Percentiles rank a stretch among this genome's conserved stretches.
Conservation (phyloP, 2,888 invertebrate genomes). For the Agrochola circellaris region DNA sequence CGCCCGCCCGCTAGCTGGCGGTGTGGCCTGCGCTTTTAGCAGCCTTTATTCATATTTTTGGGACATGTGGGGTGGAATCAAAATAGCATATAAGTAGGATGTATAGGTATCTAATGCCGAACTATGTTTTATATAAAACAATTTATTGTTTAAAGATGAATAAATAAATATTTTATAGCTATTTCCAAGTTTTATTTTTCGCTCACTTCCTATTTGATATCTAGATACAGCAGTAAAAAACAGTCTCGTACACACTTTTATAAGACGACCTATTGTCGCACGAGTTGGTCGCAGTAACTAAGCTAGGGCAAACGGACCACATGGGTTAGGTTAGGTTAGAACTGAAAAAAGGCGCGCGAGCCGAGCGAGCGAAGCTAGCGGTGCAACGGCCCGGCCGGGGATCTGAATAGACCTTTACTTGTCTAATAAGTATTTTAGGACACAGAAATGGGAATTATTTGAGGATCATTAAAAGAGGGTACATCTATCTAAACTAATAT, state of each 20-base stretch:
- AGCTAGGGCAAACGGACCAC: not conserved
- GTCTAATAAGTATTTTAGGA: not conserved
- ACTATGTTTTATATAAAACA: constrained; percentile 76
- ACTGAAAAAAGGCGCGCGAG: not conserved
- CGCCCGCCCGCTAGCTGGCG: too few relatives aligned
- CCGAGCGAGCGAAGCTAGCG: not conserved
- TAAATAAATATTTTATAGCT: constrained; percentile 83
- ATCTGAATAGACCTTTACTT: too few relatives aligned
- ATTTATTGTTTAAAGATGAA: constrained; percentile 76
- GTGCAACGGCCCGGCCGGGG: not conserved
- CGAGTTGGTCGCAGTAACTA: not conserved
- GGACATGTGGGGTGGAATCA: constrained; percentile 33
- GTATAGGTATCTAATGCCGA: constrained; percentile 78
- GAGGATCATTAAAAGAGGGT: not conserved
- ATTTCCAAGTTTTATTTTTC: constrained; percentile 64
- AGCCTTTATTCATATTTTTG: too few relatives aligned
- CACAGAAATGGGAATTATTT: not conserved
- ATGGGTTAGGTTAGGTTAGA: not conserved
- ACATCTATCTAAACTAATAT: too few relatives aligned
- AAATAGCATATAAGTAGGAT: constrained; percentile 51
- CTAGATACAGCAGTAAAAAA: not conserved
- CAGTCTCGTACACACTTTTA: too few relatives aligned
- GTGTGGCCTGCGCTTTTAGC: too few relatives aligned
- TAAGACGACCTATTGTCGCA: not conserved
- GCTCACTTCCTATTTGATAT: not conserved